These are phyloP conservation scores for Graphium colonna DNA, from an alignment of 2,888 invertebrate genomes.

Conservation along the genomic window DNA sequence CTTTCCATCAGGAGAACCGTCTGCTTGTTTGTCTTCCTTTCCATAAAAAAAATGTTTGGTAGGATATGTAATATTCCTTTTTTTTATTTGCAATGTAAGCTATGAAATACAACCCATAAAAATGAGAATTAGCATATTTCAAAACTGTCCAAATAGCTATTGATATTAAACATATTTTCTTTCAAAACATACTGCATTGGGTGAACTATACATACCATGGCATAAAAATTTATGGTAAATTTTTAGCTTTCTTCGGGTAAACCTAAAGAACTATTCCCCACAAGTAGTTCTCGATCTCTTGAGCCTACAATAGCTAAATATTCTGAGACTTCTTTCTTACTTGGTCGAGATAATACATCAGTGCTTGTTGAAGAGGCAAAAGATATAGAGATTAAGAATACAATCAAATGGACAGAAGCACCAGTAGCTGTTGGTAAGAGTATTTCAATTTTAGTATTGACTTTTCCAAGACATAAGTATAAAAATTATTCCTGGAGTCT, in stretches of 20 bases:
- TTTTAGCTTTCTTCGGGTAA: conserved; percentile 78
- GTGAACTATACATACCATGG: no score
- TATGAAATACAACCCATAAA: neutral
- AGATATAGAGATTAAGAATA: conserved; percentile 78
- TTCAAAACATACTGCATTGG: no score
- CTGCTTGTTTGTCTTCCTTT: no score
- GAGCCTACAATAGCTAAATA: conserved; percentile 92
- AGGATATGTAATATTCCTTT: no score
- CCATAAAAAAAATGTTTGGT: no score
- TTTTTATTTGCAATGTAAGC: no score
- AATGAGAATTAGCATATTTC: neutral
- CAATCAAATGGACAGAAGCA: conserved; percentile 89
- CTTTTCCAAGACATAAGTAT: no score
- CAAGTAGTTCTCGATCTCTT: conserved; percentile 86
- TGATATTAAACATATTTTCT: no score
- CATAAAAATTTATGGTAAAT: no score
- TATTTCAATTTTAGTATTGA: neutral
- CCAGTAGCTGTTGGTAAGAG: conserved; percentile 84
- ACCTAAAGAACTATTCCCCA: conserved; percentile 91
- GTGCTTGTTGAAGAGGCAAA: conserved; percentile 88
- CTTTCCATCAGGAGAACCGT: no score
- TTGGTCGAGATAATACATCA: conserved; percentile 93
- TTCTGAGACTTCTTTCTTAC: conserved; percentile 86
- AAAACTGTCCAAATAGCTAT: no score
- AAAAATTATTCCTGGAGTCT: no score